Evolutionary conservation across 2,888 invertebrate species (phyloP).

Genomic region (Eristalis arbustorum): DNA sequence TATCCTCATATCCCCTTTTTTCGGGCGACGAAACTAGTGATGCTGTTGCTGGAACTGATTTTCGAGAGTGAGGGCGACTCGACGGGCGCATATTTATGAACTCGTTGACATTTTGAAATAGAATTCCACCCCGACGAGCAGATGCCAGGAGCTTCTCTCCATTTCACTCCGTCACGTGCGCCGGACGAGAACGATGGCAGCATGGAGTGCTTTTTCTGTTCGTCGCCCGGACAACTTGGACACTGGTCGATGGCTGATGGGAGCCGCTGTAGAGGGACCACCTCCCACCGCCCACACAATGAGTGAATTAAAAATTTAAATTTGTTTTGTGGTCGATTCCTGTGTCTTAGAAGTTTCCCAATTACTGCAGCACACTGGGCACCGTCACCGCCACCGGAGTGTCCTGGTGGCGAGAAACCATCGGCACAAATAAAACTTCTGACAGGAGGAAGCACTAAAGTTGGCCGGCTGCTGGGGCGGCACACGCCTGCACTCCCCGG

Average conservation of each 20-base stretch:
- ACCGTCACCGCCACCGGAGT: not conserved
- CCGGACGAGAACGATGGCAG: not conserved
- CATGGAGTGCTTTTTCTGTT: not conserved
- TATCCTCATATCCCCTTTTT: constrained; percentile 57
- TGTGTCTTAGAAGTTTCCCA: constrained; percentile 69
- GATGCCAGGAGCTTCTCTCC: constrained; percentile 47
- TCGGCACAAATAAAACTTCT: constrained; percentile 60
- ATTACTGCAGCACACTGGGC: constrained; percentile 35
- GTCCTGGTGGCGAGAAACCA: constrained; percentile 42
- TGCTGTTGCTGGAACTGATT: constrained; percentile 31
- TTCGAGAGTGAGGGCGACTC: not conserved
- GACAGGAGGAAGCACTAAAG: constrained; percentile 59
- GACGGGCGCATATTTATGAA: constrained; percentile 62
- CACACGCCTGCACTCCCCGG: not conserved
- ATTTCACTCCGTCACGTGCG: constrained; percentile 61
- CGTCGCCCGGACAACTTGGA: constrained; percentile 10
- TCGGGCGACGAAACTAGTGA: constrained; percentile 24
- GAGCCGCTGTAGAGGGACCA: too few species aligned
- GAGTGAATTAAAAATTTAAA: constrained; percentile 68
- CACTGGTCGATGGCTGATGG: not conserved
- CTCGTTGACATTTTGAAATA: constrained; percentile 69
- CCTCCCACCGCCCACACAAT: constrained; percentile 25
- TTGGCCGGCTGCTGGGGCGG: constrained; percentile 31
- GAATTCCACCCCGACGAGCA: constrained; percentile 59
- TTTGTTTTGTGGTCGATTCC: constrained; percentile 61